Evolutionary conservation across 2,797 vertebrate genomes (phyloP), one percentile per base, ranked within the genome.

Genomic region (Sebastes wilsoni): DNA sequence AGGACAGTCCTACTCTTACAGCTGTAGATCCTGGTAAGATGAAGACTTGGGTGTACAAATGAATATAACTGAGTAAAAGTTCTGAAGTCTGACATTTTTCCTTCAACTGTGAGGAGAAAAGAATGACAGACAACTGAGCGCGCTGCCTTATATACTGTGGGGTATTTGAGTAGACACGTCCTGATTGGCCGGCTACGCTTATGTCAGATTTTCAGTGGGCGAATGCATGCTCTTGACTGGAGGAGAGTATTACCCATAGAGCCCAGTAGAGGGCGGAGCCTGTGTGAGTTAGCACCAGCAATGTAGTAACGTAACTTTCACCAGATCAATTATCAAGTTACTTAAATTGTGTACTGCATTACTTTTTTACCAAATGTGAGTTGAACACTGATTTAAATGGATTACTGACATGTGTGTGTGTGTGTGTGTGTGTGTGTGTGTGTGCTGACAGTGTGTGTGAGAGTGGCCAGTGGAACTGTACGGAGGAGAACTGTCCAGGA

Each of bases 391-490:
- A 46, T 46, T 18, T 46, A 46, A n/a, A 54, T 54, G 20, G 49
- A n/a, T 54, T 54, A 22, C 49, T 54, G 49, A 54, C 7, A 32
- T 81, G 28, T 28, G 28, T 28, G 38, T 46, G 42, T 18, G 38
- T 42, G 38, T 42, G 36, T 36, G 34, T 36, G 11, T 36, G 60
- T 81, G 13, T 14, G 36, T 38, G 38, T 42, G 38, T 42, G 36
- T 38, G 38, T 42, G 3, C 8, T 77, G 5, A 66, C 83, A 93
- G 93, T 59, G 55, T 81, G 23, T 97, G 97, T 88, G 70, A 88
- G 27, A 87, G 90, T 36, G 96, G 97, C 13, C 92, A 94, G 75
- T 98, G 97, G 97, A 82, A 0, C 1, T 98, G 97, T n/a, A 34
- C 30, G 0, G 91, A 96, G 67, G 84, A 94, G 18, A 90, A 96